These are phyloP conservation scores for Eudyptes chrysolophus DNA, from an alignment of 2,113 vertebrate species.

Conservation along the genomic window DNA sequence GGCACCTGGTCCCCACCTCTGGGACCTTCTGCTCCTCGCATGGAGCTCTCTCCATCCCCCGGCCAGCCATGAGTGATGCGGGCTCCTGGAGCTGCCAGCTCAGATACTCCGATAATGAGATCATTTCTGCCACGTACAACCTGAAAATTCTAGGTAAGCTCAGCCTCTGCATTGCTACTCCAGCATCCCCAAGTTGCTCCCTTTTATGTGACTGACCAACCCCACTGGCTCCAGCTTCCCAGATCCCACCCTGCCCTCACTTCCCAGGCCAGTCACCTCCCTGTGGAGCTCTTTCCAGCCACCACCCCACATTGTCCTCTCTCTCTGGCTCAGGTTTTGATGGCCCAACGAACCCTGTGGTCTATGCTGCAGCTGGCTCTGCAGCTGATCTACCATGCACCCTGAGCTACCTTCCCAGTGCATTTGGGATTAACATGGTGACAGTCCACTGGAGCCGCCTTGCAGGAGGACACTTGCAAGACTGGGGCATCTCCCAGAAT, in stretches of 20 bases:
- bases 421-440: not conserved
- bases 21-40: not conserved
- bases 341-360: constrained; percentile 20
- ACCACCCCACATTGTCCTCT: not conserved
- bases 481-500: not conserved
- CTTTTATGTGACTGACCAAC: not conserved
- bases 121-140: constrained; percentile 11
- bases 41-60: not conserved
- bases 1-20: not conserved
- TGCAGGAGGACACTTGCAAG: constrained; percentile 6
- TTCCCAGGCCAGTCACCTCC: not conserved
- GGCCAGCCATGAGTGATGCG: constrained; percentile 5
- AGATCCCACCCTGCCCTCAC: not conserved
- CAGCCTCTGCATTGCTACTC: not conserved
- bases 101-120: constrained; percentile 63
- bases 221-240: not conserved
- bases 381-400: constrained; percentile 56
- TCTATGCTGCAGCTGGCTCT: constrained; percentile 72
- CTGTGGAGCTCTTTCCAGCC: not conserved
- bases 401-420: constrained; percentile 19
- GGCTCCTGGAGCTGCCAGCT: constrained; percentile 73
- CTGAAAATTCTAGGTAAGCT: constrained; percentile 71
- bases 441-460: constrained; percentile 55
- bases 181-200: not conserved
- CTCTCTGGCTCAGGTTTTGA: constrained; percentile 63